Conservation (phyloP, 2,888 invertebrate genomes). For the Linnaemya vulpina region DNA sequence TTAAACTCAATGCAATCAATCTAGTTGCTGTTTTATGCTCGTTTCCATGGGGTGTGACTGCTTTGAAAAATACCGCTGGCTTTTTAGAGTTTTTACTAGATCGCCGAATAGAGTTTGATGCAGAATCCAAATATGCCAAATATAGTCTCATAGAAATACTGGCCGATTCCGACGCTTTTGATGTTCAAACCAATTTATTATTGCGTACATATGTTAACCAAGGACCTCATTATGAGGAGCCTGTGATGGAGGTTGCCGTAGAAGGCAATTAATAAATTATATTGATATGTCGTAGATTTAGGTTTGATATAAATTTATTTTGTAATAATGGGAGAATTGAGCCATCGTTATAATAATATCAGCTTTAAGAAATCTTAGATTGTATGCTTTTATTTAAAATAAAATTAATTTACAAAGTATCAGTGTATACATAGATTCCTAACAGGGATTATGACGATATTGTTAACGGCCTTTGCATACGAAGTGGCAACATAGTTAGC, state of each 20-base stretch:
- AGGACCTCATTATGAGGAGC: conserved; percentile 90
- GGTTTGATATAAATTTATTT: neutral
- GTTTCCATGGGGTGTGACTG: conserved; percentile 91
- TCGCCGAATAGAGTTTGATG: conserved; percentile 87
- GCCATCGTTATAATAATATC: no score
- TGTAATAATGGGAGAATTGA: no score
- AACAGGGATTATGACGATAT: no score
- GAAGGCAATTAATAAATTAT: conserved; percentile 84
- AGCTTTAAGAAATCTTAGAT: no score
- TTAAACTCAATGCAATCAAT: conserved; percentile 87
- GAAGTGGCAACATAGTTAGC: no score
- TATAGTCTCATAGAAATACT: conserved; percentile 88
- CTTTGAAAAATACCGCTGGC: conserved; percentile 89
- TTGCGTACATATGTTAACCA: conserved; percentile 88
- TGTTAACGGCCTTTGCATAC: no score
- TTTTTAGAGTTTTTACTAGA: conserved; percentile 90
- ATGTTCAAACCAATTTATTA: conserved; percentile 85
- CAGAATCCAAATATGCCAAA: conserved; percentile 85
- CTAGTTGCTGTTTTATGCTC: conserved; percentile 87
- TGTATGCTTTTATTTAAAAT: no score
- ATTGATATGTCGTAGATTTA: neutral
- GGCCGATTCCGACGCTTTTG: conserved; percentile 86
- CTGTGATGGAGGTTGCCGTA: conserved; percentile 89
- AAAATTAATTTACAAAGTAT: no score
- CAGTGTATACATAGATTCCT: no score